A percentile compares a stretch with the other conserved stretches of the same genome.
Evolutionary conservation across 2,113 vertebrate species (phyloP).

Genomic region (Petroica traversi): DNA sequence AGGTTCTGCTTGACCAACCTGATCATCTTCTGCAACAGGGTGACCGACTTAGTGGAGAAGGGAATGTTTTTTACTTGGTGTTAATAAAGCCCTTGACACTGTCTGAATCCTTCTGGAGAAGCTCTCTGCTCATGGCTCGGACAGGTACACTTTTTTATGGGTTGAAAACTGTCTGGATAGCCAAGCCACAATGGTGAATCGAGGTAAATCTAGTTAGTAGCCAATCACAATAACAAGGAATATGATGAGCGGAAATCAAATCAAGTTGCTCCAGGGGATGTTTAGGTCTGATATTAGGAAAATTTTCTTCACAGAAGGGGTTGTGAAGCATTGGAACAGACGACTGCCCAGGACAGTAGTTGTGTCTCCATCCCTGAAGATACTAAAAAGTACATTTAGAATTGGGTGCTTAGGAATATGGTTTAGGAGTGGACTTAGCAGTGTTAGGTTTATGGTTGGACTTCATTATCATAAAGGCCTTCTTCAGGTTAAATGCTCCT

Average conservation of each 20-base stretch:
- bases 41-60: not conserved
- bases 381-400: not conserved
- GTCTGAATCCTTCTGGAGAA: not conserved
- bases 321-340: not conserved
- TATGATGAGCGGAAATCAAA: not conserved
- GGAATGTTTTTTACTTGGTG: not conserved
- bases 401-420: not conserved
- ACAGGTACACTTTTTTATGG: accelerated
- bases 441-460: not conserved
- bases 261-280: not conserved
- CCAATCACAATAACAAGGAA: not conserved
- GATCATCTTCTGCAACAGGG: not conserved
- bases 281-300: not conserved
- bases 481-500: not conserved
- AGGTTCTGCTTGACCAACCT: not conserved
- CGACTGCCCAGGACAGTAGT: not conserved
- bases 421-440: not conserved
- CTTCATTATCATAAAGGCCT: not conserved
- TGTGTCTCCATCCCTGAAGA: not conserved
- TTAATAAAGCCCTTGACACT: not conserved
- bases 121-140: not conserved
- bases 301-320: not conserved
- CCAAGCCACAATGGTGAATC: not conserved
- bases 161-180: not conserved
- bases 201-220: not conserved